Evolutionary conservation across 2,888 invertebrate species (phyloP), one percentile per base, ranked within the genome.

Genomic region (Lasioglossum calceatum): DNA sequence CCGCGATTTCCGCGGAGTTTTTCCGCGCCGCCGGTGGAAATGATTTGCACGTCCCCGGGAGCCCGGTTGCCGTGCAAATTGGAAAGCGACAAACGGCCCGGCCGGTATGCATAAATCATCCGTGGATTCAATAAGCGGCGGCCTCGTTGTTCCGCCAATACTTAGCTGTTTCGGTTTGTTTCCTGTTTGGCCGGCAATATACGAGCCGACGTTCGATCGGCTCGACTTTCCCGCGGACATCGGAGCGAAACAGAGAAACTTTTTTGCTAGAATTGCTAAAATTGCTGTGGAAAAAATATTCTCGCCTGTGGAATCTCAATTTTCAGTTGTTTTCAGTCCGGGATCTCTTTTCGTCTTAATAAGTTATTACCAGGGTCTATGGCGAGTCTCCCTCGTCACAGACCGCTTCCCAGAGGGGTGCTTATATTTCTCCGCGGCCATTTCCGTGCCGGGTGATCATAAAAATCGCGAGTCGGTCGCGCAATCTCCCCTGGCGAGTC

Each of bases 101-200:
- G 5, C 67, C 77, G 77, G 85, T 85, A 79, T 74, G 73, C 85
- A 84, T 85, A 85, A 85, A 85, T 85, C 85, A 85, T 79, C 27
- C 47, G 67, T n/a, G 77, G 39, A 79, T 84, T 85, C 85, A 85
- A 85, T 85, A 85, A 85, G 80, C 85, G 85, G 42, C 39, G 79
- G 42, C 39, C 67, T 72, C 73, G 54, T 76, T 76, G 79, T 73
- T 58, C 47, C 67, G 73, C 64, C 72, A 50, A 79, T 76, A 79
- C 85, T 85, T 73, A 58, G 39, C 42, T 77, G 77, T 58, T 47
- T 42, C 50, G 50, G 54, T 75, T 76, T 75, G 61, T 71, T 72
- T 72, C 50, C 27, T 64, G 64, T 64, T 64, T 7, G 64, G 32
- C 64, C 64, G 23, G 74, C 42, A 44, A 42, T 42, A 64, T 64